Conservation (phyloP, 2,113 vertebrate species). For the Narcine bancroftii region DNA sequence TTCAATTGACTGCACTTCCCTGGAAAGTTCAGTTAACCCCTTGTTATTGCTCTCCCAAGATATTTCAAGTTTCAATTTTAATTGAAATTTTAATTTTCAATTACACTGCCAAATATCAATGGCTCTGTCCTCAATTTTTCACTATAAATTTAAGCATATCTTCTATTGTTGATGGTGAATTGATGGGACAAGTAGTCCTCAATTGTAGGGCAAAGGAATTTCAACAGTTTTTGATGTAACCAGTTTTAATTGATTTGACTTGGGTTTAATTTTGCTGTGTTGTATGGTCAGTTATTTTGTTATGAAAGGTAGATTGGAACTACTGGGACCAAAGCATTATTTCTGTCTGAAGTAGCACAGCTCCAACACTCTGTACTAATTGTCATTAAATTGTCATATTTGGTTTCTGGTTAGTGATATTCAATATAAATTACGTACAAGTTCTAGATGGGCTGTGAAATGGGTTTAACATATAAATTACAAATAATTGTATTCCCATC, state of each 20-base stretch:
- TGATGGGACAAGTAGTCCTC: neutral
- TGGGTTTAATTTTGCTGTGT: neutral
- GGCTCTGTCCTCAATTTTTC: neutral
- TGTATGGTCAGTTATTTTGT: neutral
- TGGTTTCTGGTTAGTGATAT: neutral
- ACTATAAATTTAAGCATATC: slow-evolving; percentile 3
- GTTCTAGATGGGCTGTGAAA: neutral
- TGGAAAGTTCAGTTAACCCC: slow-evolving; percentile 13
- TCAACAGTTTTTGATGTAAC: neutral
- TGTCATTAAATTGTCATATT: neutral
- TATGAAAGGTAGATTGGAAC: neutral
- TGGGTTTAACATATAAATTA: neutral
- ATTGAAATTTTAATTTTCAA: neutral
- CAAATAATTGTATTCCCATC: neutral
- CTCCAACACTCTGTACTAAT: neutral
- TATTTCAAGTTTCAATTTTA: neutral
- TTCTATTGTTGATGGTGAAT: neutral
- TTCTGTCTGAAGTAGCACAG: neutral
- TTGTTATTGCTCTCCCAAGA: neutral
- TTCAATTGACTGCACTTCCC: slow-evolving; percentile 13
- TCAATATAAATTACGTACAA: neutral
- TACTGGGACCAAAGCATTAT: neutral
- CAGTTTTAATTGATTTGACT: neutral
- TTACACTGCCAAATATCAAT: neutral
- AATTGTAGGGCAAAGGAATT: neutral